Evolutionary conservation across 1,140 invertebrate genomes (phyloP).

Genomic region (Cardiocondyla obscurior): DNA sequence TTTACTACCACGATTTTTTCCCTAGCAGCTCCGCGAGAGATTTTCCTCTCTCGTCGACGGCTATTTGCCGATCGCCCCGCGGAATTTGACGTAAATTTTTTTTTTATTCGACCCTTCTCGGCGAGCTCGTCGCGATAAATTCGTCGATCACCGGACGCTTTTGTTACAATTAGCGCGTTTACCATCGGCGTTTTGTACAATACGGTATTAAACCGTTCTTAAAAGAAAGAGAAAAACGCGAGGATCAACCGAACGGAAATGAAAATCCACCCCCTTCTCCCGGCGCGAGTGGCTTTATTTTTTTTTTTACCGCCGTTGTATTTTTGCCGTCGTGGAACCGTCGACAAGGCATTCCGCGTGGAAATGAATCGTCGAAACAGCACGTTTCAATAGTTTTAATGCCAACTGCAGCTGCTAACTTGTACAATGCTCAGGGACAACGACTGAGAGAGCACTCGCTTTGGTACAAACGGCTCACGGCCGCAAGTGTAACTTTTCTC

Average conservation of each 20-base stretch:
- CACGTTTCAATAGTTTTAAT: constrained; percentile 56
- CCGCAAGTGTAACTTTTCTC: constrained; percentile 45
- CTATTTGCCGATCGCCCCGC: neutral
- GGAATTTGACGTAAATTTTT: neutral
- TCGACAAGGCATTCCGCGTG: constrained; percentile 12
- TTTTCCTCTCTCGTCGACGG: neutral
- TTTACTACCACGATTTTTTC: neutral
- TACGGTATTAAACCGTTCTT: neutral
- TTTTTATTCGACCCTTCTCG: neutral
- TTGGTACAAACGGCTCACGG: constrained; percentile 20
- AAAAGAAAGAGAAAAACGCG: neutral
- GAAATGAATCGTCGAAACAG: constrained; percentile 34
- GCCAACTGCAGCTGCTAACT: constrained; percentile 50
- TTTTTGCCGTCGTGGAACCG: constrained; percentile 22
- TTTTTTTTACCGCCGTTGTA: constrained; percentile 15
- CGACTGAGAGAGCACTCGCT: constrained; percentile 29
- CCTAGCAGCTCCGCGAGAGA: neutral
- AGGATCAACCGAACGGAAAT: constrained; percentile 37
- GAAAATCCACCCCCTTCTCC: neutral
- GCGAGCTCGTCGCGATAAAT: neutral
- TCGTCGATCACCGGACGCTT: neutral
- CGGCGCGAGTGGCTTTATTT: neutral
- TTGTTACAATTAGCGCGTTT: constrained; percentile 8
- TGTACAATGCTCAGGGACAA: constrained; percentile 34
- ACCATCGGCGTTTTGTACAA: neutral